Conservation (phyloP, 2,113 vertebrate genomes). For the Trichomycterus rosablanca region DNA sequence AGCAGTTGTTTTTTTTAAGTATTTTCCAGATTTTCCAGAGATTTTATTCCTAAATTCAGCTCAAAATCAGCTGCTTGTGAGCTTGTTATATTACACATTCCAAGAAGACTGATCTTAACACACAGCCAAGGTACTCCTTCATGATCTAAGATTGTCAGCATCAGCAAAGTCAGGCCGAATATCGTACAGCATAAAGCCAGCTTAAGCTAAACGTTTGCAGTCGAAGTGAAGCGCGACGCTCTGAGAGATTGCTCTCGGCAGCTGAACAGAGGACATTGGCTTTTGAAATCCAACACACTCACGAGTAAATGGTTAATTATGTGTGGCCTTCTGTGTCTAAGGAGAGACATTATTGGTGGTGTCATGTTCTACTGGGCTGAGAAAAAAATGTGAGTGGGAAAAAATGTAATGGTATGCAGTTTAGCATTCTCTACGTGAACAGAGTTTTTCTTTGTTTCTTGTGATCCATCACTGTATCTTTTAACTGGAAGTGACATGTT, state of each 20-base stretch:
- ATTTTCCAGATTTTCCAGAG: too few relatives aligned
- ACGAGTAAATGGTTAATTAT: slow-evolving; percentile 10
- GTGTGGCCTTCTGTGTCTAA: slow-evolving; percentile 5
- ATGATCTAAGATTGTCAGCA: too few relatives aligned
- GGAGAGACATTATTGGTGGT: neutral
- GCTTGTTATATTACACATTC: too few relatives aligned
- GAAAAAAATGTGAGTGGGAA: slow-evolving; percentile 3
- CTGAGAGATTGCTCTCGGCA: slow-evolving; percentile 12
- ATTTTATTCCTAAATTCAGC: too few relatives aligned
- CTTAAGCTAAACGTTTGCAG: neutral
- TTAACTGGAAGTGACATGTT: neutral
- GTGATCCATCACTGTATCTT: neutral
- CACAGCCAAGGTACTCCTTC: too few relatives aligned
- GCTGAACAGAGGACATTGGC: slow-evolving; percentile 4
- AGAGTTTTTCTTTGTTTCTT: slow-evolving; percentile 6
- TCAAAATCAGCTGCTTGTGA: too few relatives aligned
- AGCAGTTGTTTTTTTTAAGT: too few relatives aligned
- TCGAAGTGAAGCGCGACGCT: slow-evolving; percentile 1
- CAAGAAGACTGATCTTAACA: too few relatives aligned
- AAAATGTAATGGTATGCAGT: neutral
- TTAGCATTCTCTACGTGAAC: neutral
- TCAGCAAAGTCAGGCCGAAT: too few relatives aligned
- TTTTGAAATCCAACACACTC: slow-evolving; percentile 1
- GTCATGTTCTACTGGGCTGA: neutral
- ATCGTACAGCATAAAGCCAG: neutral